Base-by-base conservation (phyloP, 2,797 vertebrate species). In the Mico argentatus region DNA sequence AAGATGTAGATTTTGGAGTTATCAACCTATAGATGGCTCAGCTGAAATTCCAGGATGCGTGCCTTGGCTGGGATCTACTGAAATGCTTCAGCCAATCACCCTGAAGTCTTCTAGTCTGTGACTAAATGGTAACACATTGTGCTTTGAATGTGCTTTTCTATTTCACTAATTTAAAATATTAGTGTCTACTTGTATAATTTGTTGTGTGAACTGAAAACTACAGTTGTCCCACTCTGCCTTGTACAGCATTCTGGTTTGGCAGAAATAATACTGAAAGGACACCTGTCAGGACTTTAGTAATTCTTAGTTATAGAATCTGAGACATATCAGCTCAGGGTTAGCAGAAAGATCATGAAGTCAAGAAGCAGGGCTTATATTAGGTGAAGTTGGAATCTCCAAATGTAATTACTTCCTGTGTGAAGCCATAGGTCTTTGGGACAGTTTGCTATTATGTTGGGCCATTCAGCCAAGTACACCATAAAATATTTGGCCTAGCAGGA, bases 161-260 rank as follows among this genome's bases (percentile, higher is more conserved):
- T 89, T 97, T 95, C 22, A 7, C 79, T 73, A 55, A 15, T 89
- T 88, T 81, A 72, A 90, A 90, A 77, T 80, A 64, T 41, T 41
- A 75, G 10, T 41, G n/a, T 77, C 46, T 94, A 1, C 61, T 87
- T 75, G 9, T 57, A 9, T 27, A 75, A 41, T 82, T 94, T 30
- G 17, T 81, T 19, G 20, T 50, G 61, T 87, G 79, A 83, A 75
- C 70, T 75, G 87, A 92, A 70, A 89, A 39, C 36, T 27, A 76
- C 10, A 61, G n/a, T 27, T 92, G 30, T 73, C 12, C 44, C 7
- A 13, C n/a, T 80, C 77, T 26, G 46, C 59, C 41, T 90, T 83
- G 48, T 30, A 50, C 27, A 82, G 6, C 72, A 61, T 96, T 93
- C 75, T 95, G 30, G 83, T 81, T 87, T 91, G 44, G 75, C 72